phyloP scores from a whole-genome alignment of 1,140 invertebrate genomes.

The Melipona quadrifasciata region DNA sequence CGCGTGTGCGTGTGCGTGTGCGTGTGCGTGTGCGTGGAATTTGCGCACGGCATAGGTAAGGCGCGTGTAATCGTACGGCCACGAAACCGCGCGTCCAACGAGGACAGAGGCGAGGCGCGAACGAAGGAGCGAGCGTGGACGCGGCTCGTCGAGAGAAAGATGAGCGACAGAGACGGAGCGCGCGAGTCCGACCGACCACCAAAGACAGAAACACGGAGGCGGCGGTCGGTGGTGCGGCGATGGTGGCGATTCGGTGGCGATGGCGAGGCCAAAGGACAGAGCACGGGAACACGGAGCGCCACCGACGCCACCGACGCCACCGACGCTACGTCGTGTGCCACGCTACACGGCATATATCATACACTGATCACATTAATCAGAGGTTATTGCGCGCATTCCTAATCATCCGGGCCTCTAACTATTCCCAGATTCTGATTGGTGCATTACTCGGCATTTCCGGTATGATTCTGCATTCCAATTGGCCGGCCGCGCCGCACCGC shows the following conservation, averaged over 20 bases:
- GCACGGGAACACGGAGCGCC: slow-evolving; percentile 62
- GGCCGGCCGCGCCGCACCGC: slow-evolving; percentile 67
- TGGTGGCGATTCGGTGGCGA: not conserved
- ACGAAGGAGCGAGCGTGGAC: slow-evolving; percentile 38
- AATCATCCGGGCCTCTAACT: slow-evolving; percentile 81
- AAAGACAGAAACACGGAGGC: slow-evolving; percentile 19
- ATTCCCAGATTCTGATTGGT: slow-evolving; percentile 82
- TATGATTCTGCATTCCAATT: slow-evolving; percentile 82
- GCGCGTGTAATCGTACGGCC: slow-evolving; percentile 54
- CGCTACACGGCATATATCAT: slow-evolving; percentile 70
- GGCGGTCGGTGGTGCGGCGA: not conserved
- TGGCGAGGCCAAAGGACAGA: too few relatives aligned
- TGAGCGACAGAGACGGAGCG: not conserved
- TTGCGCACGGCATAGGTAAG: slow-evolving; percentile 55
- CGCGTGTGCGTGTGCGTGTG: not conserved
- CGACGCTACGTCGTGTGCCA: slow-evolving; percentile 51
- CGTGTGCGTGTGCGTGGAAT: slow-evolving; percentile 29
- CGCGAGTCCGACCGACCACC: not conserved
- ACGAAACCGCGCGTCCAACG: slow-evolving; percentile 1
- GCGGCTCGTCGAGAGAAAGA: slow-evolving; percentile 11
- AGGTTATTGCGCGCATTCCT: slow-evolving; percentile 83
- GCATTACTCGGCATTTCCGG: slow-evolving; percentile 82
- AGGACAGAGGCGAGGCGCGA: slow-evolving; percentile 20
- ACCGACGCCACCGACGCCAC: slow-evolving; percentile 43
- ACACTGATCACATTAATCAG: slow-evolving; percentile 83